A percentile compares a stretch with the other conserved stretches of the same genome.
Conservation (phyloP, 2,797 vertebrate species). For the Coracias cyanogaster region DNA sequence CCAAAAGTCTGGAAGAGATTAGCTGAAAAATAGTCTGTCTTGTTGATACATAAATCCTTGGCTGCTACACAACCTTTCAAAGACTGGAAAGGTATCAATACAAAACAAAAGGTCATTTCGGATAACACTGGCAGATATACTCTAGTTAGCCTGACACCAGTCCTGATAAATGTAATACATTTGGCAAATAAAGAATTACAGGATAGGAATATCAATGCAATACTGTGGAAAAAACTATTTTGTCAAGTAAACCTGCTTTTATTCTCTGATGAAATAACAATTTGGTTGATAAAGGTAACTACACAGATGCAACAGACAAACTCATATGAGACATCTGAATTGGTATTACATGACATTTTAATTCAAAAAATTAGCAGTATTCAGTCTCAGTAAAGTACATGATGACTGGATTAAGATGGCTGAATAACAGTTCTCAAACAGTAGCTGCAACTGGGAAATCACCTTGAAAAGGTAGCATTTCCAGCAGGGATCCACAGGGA, state of each 20-base stretch:
- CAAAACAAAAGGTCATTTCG: background rate
- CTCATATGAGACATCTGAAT: background rate
- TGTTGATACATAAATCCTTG: background rate
- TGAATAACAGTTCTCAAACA: background rate
- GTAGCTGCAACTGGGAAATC: background rate
- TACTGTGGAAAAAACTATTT: background rate
- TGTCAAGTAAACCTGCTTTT: background rate
- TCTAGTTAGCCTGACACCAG: background rate
- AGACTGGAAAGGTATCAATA: background rate
- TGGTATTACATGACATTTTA: background rate
- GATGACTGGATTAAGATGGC: background rate
- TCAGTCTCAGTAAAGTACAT: background rate
- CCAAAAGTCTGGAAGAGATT: background rate
- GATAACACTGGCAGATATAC: background rate
- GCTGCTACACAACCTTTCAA: background rate
- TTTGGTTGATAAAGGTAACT: background rate
- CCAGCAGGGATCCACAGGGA: background rate
- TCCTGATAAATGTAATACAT: background rate
- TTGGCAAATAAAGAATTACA: slow-evolving; percentile 1
- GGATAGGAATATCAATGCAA: background rate
- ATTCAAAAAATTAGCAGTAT: background rate
- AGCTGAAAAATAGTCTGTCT: background rate
- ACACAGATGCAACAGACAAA: background rate
- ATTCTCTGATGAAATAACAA: background rate
- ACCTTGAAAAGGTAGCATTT: background rate